Evolutionary conservation across 1,140 invertebrate species (phyloP), one percentile per base, ranked within the genome.

Genomic region (Neodiprion virginianus): DNA sequence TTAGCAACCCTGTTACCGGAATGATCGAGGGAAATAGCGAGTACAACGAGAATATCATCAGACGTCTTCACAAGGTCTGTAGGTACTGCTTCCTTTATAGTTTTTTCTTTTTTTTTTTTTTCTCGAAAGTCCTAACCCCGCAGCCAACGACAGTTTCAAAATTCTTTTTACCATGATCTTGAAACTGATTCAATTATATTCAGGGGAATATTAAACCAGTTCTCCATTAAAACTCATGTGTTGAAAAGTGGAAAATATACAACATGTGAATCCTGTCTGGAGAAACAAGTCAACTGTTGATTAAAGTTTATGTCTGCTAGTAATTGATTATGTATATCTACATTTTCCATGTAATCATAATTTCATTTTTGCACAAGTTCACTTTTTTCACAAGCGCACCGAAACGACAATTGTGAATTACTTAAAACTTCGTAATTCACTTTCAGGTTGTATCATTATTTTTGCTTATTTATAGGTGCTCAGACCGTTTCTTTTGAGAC

Each of bases 11-110:
- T 1, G 94, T 99, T 21, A 97, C 96, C 72, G 97, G 97, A 72
- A 99, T 99, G 96, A 97, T 99, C 77, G 98, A 99, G 89, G 98
- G 98, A 74, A 96, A 95, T 85, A 94, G 94, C 77, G 97, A 99
- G 87, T 97, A 97, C 88, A 98, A 99, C 90, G 96, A 98, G 84
- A 93, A 91, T 75, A 94, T 99, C 78, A 97, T 99, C 79, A 94
- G 96, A 84, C 92, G 98, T 80, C 90, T 99, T 79, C 99, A 99
- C 87, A 99, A 99, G 93, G 97, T 96, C 72, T 80, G 81, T 87
- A 85, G 79, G 82, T 84, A 84, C 73, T 79, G 76, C 77, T 72
- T 78, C 74, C 74, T 67, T 69, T 72, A 78, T 74, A 17, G 72
- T 68, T 48, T 14, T 71, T 61, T 21, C 17, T 21, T 21, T 21